These are phyloP conservation scores for Protophormia terraenovae DNA, from an alignment of 2,888 invertebrate genomes.

Conservation along the genomic window DNA sequence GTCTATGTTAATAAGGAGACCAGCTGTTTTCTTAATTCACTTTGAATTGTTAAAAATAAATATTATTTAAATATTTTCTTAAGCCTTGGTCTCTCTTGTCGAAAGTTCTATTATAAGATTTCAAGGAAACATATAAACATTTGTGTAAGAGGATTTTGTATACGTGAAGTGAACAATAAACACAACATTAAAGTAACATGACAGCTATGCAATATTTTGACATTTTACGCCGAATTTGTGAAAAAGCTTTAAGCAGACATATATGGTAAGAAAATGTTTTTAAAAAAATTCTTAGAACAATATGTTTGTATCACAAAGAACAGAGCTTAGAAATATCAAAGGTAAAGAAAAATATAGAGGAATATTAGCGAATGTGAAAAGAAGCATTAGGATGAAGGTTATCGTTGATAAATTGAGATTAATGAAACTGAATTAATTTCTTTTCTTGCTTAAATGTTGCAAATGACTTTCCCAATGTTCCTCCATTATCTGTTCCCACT, in stretches of 20 bases:
- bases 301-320: neutral
- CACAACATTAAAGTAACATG: constrained; percentile 65
- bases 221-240: constrained; percentile 67
- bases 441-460: too few species aligned
- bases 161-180: constrained; percentile 53
- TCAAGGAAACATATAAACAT: constrained; percentile 27
- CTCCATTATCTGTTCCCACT: too few species aligned
- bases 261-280: constrained; percentile 19
- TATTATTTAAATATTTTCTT: neutral
- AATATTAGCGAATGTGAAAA: neutral
- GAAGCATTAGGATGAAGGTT: too few species aligned
- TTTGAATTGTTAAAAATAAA: neutral
- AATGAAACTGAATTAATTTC: too few species aligned
- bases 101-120: neutral
- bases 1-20: constrained; percentile 26
- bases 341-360: neutral
- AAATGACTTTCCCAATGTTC: too few species aligned
- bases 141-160: constrained; percentile 4
- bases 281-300: constrained; percentile 2
- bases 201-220: constrained; percentile 69
- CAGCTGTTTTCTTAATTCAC: constrained; percentile 31
- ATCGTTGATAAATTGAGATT: too few species aligned
- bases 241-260: constrained; percentile 37
- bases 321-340: neutral
- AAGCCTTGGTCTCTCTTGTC: constrained; percentile 14